Percentiles rank a stretch among this genome's conserved stretches.
Conservation (phyloP, 2,797 vertebrate genomes). For the Pyrocephalus nanus region DNA sequence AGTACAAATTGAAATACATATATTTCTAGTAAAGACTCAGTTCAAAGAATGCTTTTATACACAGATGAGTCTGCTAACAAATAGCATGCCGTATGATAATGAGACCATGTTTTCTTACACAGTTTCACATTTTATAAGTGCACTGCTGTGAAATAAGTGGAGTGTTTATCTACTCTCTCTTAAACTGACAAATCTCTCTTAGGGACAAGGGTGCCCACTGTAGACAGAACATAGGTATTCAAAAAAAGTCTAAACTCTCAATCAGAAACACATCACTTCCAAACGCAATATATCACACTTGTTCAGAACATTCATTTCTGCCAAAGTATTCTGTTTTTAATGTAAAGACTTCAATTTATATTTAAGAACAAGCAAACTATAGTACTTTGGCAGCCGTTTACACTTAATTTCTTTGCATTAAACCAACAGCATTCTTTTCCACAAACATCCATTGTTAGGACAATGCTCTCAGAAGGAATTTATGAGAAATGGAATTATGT, state of each 20-base stretch:
- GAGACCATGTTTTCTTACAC: conserved; percentile 71
- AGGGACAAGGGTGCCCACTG: conserved; percentile 47
- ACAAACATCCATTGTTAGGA: conserved; percentile 85
- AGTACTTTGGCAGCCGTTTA: conserved; percentile 79
- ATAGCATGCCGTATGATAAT: conserved; percentile 73
- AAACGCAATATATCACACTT: conserved; percentile 63
- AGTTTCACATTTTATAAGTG: conserved; percentile 72
- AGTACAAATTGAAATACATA: conserved; percentile 77
- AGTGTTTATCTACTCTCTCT: conserved; percentile 66
- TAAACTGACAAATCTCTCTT: conserved; percentile 56
- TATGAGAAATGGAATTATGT: conserved; percentile 91
- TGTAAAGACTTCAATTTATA: conserved; percentile 79
- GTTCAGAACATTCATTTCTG: conserved; percentile 70
- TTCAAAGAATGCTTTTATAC: conserved; percentile 68
- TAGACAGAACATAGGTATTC: conserved; percentile 57
- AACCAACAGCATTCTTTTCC: conserved; percentile 84
- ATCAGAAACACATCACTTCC: conserved; percentile 42
- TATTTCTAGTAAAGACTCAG: conserved; percentile 71
- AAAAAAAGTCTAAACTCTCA: conserved; percentile 48
- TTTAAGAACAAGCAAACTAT: conserved; percentile 80
- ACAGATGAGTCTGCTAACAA: conserved; percentile 74
- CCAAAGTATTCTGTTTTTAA: conserved; percentile 72
- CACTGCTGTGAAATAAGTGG: conserved; percentile 72
- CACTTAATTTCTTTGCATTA: conserved; percentile 84
- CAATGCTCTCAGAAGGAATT: conserved; percentile 82